A percentile compares a stretch with the other conserved stretches of the same genome.
Evolutionary conservation across 1,140 invertebrate species (phyloP).

Genomic region (Pachypeltis micranthus): DNA sequence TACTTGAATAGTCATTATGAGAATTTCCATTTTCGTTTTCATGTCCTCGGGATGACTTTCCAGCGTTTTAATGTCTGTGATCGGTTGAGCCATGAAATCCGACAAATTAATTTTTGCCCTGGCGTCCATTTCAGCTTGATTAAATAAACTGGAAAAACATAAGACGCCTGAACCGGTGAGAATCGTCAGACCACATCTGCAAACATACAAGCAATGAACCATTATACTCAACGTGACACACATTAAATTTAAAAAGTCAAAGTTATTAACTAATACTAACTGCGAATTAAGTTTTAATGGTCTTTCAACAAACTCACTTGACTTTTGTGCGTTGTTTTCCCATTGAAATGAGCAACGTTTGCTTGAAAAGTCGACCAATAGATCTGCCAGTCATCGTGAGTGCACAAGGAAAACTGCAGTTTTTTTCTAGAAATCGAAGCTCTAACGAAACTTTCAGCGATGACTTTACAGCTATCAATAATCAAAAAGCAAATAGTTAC

Average conservation of each 20-base stretch:
- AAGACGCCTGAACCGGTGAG: neutral
- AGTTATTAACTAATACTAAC: neutral
- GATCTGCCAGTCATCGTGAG: neutral
- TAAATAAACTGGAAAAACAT: neutral
- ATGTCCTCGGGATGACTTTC: slow-evolving; percentile 57
- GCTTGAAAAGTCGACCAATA: neutral
- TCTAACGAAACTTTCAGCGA: too few species aligned
- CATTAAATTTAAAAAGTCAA: neutral
- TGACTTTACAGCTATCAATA: too few species aligned
- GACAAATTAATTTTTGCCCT: slow-evolving; percentile 14
- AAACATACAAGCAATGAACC: neutral
- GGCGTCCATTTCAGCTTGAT: neutral
- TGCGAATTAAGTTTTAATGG: neutral
- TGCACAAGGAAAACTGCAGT: too few species aligned
- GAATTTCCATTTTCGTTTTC: slow-evolving; percentile 78
- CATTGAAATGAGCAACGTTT: neutral
- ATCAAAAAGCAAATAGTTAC: too few species aligned
- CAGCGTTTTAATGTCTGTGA: slow-evolving; percentile 55
- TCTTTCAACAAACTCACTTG: too few species aligned
- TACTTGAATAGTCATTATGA: slow-evolving; percentile 76
- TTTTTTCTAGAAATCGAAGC: too few species aligned
- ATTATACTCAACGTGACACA: neutral
- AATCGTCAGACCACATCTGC: neutral
- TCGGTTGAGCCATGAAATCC: slow-evolving; percentile 65
- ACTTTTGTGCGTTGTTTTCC: neutral